Conservation (phyloP, 2,797 vertebrate genomes). For the Mus caroli region DNA sequence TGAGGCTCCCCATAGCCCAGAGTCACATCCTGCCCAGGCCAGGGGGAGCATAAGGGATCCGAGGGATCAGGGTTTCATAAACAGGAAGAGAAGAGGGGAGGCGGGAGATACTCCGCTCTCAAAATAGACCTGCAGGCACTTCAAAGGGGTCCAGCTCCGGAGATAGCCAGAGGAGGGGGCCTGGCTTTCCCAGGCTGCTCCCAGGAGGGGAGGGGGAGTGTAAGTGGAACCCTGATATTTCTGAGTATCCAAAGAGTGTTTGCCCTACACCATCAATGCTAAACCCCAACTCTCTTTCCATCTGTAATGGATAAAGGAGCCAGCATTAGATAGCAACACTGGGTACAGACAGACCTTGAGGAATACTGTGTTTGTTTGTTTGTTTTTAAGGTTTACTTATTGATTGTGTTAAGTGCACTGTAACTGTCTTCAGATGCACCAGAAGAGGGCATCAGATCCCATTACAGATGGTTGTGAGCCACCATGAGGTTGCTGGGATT, state of each 20-base stretch:
- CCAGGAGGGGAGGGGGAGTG: slow-evolving; percentile 42
- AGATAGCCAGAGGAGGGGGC: slow-evolving; percentile 61
- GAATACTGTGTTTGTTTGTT: neutral
- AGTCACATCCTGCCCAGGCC: slow-evolving; percentile 77
- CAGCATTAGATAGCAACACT: neutral
- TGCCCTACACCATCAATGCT: neutral
- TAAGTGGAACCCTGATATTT: neutral
- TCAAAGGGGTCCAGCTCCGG: slow-evolving; percentile 73
- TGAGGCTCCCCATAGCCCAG: slow-evolving; percentile 67
- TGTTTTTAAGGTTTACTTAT: too few relatives aligned
- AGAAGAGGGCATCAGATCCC: too few relatives aligned
- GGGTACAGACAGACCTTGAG: neutral
- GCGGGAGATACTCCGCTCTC: slow-evolving; percentile 74
- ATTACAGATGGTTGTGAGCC: too few relatives aligned
- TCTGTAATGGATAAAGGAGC: slow-evolving; percentile 31
- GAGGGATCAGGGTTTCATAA: slow-evolving; percentile 83
- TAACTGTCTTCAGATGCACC: too few relatives aligned
- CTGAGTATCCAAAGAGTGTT: neutral
- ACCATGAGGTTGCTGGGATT: too few relatives aligned
- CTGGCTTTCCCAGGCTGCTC: slow-evolving; percentile 38
- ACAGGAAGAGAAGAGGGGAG: slow-evolving; percentile 85
- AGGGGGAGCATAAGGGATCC: slow-evolving; percentile 74
- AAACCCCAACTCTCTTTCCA: neutral
- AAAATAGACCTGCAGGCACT: slow-evolving; percentile 80
- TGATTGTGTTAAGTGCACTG: too few relatives aligned